Evolutionary conservation across 2,797 vertebrate species (phyloP), one percentile per base, ranked within the genome.

Genomic region (Mycteria americana): DNA sequence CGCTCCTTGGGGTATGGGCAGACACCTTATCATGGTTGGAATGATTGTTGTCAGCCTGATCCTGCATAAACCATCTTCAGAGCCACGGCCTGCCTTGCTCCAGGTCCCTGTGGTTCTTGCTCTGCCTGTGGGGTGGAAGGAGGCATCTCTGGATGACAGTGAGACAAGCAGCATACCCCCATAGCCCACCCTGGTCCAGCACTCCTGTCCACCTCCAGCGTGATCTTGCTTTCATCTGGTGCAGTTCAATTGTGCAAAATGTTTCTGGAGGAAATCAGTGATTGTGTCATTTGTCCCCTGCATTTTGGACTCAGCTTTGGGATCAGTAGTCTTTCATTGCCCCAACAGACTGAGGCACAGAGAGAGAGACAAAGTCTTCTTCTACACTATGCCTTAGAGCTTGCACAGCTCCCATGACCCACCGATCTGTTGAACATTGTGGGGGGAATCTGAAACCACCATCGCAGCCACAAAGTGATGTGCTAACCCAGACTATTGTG

Each of bases 101-200:
- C 27, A 54, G 35, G 70, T 78, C 23, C 33, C 59, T 46, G 41
- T 57, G 46, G 54, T 12, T 80, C 31, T 39, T 65, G 11, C 68
- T 75, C 30, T 67, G 41, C 22, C 53, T 62, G 27, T 25, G 21
- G 37, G 21, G n/a, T 67, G 30, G 45, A 60, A 85, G 22, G 74
- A 87, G 37, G 14, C 18, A 57, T 5, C 74, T 65, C 70, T 82
- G 67, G 53, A 11, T 65, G 53, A 54, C 62, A 81, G 2, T 16
- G 62, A 81, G 57, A 46, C 46, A 50, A 64, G 12, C 2, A 50
- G 17, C 45, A 74, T 67, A 37, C 37, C 48, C 28, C 30, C 30
- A 6, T n/a, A 64, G 45, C 23, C 28, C 41, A 10, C 0, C 0
- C 33, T 62, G n/a, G 23, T 68, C 41, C 31, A 64, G 37, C 28